These are phyloP conservation scores for Himalopsyche japonica DNA, from an alignment of 2,888 invertebrate species.

Conservation along the genomic window DNA sequence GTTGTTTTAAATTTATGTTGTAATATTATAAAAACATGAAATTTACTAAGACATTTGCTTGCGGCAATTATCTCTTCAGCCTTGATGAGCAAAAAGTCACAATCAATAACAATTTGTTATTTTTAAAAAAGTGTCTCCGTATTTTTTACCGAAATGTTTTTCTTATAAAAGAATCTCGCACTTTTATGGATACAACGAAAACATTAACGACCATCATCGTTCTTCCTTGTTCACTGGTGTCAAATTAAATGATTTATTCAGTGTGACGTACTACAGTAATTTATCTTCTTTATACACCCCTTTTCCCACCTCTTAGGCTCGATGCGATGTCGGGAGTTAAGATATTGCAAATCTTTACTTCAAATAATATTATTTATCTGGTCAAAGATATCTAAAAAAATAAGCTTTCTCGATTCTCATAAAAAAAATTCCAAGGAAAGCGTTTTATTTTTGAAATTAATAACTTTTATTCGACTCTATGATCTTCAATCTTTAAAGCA, in stretches of 20 bases:
- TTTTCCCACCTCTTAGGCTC: background rate
- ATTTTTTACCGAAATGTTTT: background rate
- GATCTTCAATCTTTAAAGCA: no score
- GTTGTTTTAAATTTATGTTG: no score
- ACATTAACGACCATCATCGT: constrained; percentile 13
- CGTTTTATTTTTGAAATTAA: no score
- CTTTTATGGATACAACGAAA: constrained; percentile 2
- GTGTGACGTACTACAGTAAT: constrained; percentile 27
- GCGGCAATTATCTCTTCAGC: no score
- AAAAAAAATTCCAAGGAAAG: background rate
- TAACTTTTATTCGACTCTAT: no score
- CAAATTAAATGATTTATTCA: constrained; percentile 32
- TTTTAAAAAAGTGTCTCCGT: background rate
- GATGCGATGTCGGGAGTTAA: background rate
- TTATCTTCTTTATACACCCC: constrained; percentile 25
- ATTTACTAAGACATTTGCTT: no score
- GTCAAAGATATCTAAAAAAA: background rate
- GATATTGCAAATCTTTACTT: background rate
- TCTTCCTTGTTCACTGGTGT: constrained; percentile 19
- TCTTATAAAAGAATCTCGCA: background rate
- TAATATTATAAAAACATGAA: no score
- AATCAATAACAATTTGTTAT: background rate
- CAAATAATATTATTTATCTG: background rate
- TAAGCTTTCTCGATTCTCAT: background rate
- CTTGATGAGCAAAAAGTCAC: background rate